Percentiles rank a stretch among this genome's conserved stretches.
Evolutionary conservation across 2,113 vertebrate genomes (phyloP).

Genomic region (Syrrhaptes paradoxus): DNA sequence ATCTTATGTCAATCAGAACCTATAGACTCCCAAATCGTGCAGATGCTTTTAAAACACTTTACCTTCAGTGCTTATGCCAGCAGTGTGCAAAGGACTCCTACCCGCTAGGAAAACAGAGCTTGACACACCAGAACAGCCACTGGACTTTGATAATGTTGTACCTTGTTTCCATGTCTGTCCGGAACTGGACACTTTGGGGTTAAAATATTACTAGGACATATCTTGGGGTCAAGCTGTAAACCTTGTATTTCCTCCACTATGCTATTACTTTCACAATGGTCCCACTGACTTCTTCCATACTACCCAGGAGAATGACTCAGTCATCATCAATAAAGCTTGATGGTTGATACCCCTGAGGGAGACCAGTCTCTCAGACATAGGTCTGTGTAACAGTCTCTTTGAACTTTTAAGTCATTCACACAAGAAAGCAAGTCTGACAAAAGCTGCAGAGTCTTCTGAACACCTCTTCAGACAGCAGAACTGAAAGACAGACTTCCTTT

Average conservation of each 20-base stretch:
- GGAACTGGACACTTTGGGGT: neutral
- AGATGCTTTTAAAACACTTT: neutral
- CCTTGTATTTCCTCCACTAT: neutral
- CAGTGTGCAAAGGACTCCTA: neutral
- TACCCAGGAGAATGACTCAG: neutral
- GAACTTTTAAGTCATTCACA: slow-evolving; percentile 48
- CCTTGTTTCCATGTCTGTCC: neutral
- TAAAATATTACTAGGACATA: neutral
- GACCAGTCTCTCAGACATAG: neutral
- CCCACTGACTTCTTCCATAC: neutral
- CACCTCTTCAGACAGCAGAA: slow-evolving; percentile 51
- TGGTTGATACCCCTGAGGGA: neutral
- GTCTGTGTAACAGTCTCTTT: slow-evolving; percentile 30
- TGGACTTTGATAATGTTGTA: neutral
- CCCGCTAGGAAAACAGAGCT: neutral
- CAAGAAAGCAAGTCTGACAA: slow-evolving; percentile 55
- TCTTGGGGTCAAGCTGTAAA: neutral
- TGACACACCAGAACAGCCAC: neutral
- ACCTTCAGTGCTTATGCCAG: neutral
- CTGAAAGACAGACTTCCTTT: slow-evolving; percentile 56
- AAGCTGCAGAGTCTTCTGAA: slow-evolving; percentile 48
- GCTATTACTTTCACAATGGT: neutral
- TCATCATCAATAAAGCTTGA: neutral
- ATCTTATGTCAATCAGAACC: neutral
- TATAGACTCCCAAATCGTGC: neutral